Conservation (phyloP, 2,113 vertebrate genomes). For the Semnornis frantzii region DNA sequence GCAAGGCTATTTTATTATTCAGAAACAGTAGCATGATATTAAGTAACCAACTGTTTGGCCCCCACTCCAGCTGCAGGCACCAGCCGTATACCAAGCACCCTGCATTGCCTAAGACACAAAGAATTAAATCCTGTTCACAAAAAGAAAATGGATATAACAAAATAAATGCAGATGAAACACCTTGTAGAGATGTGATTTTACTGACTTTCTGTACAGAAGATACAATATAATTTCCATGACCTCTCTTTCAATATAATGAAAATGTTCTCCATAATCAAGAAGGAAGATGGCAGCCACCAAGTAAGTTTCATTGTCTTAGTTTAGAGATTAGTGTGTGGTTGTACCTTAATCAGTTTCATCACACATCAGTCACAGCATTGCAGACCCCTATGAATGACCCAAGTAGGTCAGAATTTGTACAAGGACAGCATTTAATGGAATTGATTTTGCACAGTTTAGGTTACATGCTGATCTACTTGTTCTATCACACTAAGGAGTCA, state of each 20-base stretch:
- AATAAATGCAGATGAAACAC: conserved; percentile 35
- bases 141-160: conserved; percentile 18
- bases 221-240: neutral
- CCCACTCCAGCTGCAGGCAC: neutral
- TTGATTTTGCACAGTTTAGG: conserved; percentile 7
- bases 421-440: conserved; percentile 29
- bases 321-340: conserved; percentile 28
- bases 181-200: conserved; percentile 3
- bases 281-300: conserved; percentile 32
- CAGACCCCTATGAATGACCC: neutral
- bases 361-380: conserved; percentile 34
- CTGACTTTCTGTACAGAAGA: conserved; percentile 4
- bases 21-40: neutral
- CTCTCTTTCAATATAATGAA: conserved; percentile 15
- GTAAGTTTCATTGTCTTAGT: neutral
- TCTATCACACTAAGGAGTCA: neutral
- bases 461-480: neutral
- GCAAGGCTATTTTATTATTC: neutral
- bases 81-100: neutral
- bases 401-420: conserved; percentile 16
- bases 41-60: conserved; percentile 10
- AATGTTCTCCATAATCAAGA: conserved; percentile 30
- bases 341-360: conserved; percentile 46
- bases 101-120: conserved; percentile 17
- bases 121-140: conserved; percentile 44